Evolutionary conservation across 2,888 invertebrate genomes (phyloP).

Genomic region (Oscheius sp.): DNA sequence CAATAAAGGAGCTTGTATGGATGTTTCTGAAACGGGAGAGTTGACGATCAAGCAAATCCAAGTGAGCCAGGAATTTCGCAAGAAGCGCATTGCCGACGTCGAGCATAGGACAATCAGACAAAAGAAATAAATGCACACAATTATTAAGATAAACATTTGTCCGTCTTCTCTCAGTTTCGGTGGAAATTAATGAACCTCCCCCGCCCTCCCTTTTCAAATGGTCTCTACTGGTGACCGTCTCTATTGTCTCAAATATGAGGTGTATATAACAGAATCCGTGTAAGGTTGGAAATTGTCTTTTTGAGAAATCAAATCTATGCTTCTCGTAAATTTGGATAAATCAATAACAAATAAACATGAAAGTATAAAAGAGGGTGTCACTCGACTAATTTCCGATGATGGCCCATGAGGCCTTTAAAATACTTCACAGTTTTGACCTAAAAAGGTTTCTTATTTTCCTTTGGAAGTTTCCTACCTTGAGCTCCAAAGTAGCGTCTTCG

Average conservation of each 20-base stretch:
- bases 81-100: slow-evolving; percentile 41
- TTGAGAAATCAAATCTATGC: too few species aligned
- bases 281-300: too few species aligned
- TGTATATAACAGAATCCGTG: too few species aligned
- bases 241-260: too few species aligned
- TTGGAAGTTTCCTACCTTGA: slow-evolving; percentile 77
- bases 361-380: slow-evolving; percentile 14
- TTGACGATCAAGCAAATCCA: slow-evolving; percentile 51
- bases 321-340: too few species aligned
- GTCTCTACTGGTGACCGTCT: too few species aligned
- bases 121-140: too few species aligned
- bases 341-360: background rate
- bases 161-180: too few species aligned
- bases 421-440: slow-evolving; percentile 94
- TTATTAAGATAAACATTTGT: too few species aligned
- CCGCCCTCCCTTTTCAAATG: too few species aligned
- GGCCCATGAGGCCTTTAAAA: slow-evolving; percentile 81
- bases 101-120: too few species aligned
- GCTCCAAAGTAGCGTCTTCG: slow-evolving; percentile 95
- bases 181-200: too few species aligned
- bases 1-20: slow-evolving; percentile 59
- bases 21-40: slow-evolving; percentile 40
- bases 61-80: slow-evolving; percentile 53
- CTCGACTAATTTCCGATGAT: slow-evolving; percentile 64
- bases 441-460: background rate